phyloP scores from a whole-genome alignment of 2,113 vertebrate genomes.

The Sarotherodon lohbergeri region DNA sequence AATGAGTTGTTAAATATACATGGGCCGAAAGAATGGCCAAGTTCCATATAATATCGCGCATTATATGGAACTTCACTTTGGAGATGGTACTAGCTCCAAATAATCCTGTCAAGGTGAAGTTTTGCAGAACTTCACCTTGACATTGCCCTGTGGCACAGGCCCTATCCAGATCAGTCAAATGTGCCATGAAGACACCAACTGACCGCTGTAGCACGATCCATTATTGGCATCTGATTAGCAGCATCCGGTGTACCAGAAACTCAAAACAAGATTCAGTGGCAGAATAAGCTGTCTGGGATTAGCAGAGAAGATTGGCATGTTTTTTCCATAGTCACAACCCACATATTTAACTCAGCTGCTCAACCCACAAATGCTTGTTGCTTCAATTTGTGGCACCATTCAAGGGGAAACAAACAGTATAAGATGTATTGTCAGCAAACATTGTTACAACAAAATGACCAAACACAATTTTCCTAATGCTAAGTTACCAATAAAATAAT shows the following conservation, averaged over 20 bases:
- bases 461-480: not conserved
- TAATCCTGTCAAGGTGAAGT: not conserved
- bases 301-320: not conserved
- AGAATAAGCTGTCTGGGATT: not conserved
- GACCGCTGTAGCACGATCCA: not conserved
- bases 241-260: not conserved
- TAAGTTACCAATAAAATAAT: not conserved
- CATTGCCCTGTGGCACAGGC: not conserved
- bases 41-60: not conserved
- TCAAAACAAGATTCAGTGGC: not conserved
- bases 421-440: not conserved
- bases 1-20: not conserved
- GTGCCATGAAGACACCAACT: not conserved
- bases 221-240: not conserved
- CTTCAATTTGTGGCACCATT: not conserved
- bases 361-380: not conserved
- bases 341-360: not conserved
- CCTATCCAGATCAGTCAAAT: not conserved
- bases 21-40: not conserved
- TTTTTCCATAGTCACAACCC: not conserved
- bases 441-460: not conserved
- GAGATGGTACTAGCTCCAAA: not conserved
- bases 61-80: not conserved
- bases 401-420: not conserved
- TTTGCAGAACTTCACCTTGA: not conserved